Percentiles rank a stretch among this genome's conserved stretches.
Evolutionary conservation across 2,113 vertebrate genomes (phyloP).

Genomic region (Brachionichthys hirsutus): DNA sequence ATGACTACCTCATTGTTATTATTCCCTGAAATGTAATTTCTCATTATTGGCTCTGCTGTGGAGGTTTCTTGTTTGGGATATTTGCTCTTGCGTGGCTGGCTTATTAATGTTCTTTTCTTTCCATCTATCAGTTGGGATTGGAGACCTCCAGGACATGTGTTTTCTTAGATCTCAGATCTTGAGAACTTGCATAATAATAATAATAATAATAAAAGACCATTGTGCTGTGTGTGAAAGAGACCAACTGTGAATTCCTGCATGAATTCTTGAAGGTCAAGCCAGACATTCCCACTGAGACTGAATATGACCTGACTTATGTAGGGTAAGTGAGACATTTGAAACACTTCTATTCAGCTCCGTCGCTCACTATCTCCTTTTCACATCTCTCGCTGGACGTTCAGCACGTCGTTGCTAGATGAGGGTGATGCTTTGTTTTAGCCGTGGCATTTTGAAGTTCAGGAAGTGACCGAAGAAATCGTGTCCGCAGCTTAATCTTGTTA

Average conservation of each 20-base stretch:
- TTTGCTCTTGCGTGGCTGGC: background rate
- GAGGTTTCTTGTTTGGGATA: background rate
- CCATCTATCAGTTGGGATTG: background rate
- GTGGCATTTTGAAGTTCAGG: conserved; percentile 69
- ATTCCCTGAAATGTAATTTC: too few species aligned
- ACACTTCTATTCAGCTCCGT: conserved; percentile 70
- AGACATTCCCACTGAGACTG: conserved; percentile 55
- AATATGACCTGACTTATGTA: conserved; percentile 67
- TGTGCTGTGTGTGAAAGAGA: conserved; percentile 57
- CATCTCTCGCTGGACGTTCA: conserved; percentile 63
- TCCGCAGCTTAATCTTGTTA: conserved; percentile 57
- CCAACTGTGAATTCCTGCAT: conserved; percentile 42
- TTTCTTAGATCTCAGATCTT: conserved; percentile 43
- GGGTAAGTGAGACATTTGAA: conserved; percentile 74
- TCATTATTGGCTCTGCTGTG: too few species aligned
- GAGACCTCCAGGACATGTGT: conserved; percentile 40
- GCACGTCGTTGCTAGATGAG: conserved; percentile 60
- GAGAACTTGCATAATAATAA: conserved; percentile 36
- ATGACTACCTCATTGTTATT: too few species aligned
- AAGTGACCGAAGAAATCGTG: conserved; percentile 47
- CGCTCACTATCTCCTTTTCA: conserved; percentile 59
- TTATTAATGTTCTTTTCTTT: background rate
- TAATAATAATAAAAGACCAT: conserved; percentile 51
- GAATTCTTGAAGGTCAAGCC: conserved; percentile 69
- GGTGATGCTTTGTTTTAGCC: conserved; percentile 56